Evolutionary conservation across 2,113 vertebrate genomes (phyloP).

Genomic region (Leptobrachium ailaonicum): DNA sequence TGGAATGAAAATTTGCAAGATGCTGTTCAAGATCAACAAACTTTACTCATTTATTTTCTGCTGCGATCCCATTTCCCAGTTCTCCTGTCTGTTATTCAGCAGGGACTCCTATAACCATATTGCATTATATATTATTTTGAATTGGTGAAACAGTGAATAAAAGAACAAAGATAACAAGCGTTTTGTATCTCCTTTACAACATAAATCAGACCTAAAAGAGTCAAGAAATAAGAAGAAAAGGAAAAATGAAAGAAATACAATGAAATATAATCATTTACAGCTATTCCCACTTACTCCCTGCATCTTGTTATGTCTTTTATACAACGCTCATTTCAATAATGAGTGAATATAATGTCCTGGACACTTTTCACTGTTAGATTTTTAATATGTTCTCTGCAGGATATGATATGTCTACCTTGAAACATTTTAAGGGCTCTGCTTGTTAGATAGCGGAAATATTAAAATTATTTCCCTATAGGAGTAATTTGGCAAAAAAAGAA

Average conservation of each 20-base stretch:
- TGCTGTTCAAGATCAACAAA: conserved; percentile 11
- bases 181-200: conserved; percentile 27
- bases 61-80: conserved; percentile 33
- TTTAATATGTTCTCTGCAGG: conserved; percentile 44
- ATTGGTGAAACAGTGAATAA: conserved; percentile 46
- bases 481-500: conserved; percentile 6
- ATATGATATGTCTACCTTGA: conserved; percentile 44
- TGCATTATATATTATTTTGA: conserved; percentile 48
- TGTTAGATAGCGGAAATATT: conserved; percentile 37
- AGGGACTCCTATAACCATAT: conserved; percentile 35
- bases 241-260: not conserved
- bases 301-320: conserved; percentile 40
- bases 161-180: conserved; percentile 44
- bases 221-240: conserved; percentile 5
- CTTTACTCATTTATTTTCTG: conserved; percentile 33
- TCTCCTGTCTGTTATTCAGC: conserved; percentile 37
- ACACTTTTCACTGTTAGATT: conserved; percentile 43
- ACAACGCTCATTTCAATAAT: conserved; percentile 46
- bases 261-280: conserved; percentile 12
- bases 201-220: conserved; percentile 19
- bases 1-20: conserved; percentile 4
- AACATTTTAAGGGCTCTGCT: conserved; percentile 36
- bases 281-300: conserved; percentile 2
- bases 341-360: conserved; percentile 39
- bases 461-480: conserved; percentile 39